Percentiles rank a stretch among this genome's conserved stretches.
These are phyloP conservation scores for Oreochromis aureus DNA, from an alignment of 2,113 vertebrate genomes.

Conservation along the genomic window DNA sequence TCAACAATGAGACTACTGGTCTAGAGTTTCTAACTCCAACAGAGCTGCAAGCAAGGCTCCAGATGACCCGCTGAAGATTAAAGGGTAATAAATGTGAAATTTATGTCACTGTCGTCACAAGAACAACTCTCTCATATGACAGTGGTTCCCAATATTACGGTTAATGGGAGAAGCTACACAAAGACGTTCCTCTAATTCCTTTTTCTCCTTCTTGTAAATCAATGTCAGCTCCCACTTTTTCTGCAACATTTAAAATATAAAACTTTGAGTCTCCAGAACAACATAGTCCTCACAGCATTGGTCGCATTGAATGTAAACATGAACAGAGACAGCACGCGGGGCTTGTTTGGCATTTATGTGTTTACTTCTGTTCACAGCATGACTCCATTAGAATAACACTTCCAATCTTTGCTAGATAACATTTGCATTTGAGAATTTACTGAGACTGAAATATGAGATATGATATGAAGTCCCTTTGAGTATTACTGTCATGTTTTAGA, in stretches of 20 bases:
- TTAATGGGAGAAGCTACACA: neutral
- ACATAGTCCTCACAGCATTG: neutral
- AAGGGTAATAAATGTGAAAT: neutral
- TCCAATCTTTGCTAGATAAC: neutral
- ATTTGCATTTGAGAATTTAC: fast-evolving
- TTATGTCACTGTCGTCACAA: neutral
- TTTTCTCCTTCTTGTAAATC: neutral
- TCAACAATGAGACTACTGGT: neutral
- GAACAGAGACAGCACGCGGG: neutral
- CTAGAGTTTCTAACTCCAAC: neutral
- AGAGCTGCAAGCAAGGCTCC: neutral
- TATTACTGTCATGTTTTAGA: neutral
- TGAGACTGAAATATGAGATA: neutral
- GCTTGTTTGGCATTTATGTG: neutral
- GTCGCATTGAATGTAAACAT: neutral
- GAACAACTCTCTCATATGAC: neutral
- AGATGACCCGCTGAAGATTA: neutral
- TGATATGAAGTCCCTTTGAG: neutral
- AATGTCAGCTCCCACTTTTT: neutral
- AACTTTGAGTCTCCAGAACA: neutral
- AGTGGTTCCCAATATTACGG: neutral
- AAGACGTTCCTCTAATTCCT: neutral
- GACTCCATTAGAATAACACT: fast-evolving
- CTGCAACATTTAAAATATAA: neutral
- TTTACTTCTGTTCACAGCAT: fast-evolving